phyloP scores from a whole-genome alignment of 2,113 vertebrate species.

The Bubo blakistoni region DNA sequence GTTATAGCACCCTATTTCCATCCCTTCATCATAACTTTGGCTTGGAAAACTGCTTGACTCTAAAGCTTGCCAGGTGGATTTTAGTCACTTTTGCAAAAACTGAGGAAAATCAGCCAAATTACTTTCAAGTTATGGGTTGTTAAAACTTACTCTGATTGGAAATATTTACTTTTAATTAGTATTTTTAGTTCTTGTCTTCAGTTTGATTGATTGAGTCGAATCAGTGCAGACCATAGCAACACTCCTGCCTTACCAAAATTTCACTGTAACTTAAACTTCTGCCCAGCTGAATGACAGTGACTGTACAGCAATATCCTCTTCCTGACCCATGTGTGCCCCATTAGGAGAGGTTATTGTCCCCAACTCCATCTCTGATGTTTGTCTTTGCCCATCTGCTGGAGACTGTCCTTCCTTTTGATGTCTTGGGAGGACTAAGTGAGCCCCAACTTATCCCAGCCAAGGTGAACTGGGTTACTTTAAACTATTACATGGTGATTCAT shows the following conservation, averaged over 20 bases:
- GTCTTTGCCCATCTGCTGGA: neutral
- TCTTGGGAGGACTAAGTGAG: neutral
- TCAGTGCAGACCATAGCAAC: neutral
- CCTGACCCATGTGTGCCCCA: neutral
- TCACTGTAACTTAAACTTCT: neutral
- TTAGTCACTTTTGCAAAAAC: conserved; percentile 2
- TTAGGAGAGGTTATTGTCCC: neutral
- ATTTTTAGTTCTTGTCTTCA: neutral
- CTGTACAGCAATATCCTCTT: neutral
- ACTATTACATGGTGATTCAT: neutral
- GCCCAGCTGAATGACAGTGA: neutral
- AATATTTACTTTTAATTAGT: conserved; percentile 11
- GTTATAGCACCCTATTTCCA: neutral
- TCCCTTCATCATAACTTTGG: neutral
- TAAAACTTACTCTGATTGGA: neutral
- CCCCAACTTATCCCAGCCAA: neutral
- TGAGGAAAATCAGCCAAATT: conserved; percentile 16
- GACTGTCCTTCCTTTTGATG: neutral
- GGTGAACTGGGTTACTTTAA: neutral
- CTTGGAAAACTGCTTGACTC: neutral
- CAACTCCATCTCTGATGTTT: neutral
- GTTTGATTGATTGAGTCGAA: neutral
- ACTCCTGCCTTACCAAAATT: neutral
- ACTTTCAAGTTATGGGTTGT: neutral
- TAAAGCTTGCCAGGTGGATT: conserved; percentile 16